Evolutionary conservation across 1,140 invertebrate species (phyloP).

Genomic region (Drosophila tropicalis): DNA sequence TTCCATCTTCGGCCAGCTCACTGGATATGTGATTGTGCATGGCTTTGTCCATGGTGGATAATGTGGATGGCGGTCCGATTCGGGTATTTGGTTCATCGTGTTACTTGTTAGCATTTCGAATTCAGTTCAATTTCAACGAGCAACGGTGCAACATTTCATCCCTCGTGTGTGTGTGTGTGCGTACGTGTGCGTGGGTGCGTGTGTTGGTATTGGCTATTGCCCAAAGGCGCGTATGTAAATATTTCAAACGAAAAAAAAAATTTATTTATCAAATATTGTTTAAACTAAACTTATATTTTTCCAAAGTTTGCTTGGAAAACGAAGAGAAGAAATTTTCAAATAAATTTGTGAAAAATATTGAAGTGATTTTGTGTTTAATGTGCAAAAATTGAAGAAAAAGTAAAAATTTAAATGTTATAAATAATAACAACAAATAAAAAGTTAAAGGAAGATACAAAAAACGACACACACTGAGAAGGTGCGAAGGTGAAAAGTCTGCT

Average conservation of each 20-base stretch:
- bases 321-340: neutral
- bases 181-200: conserved; percentile 31
- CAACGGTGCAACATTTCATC: conserved; percentile 56
- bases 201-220: conserved; percentile 50
- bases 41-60: conserved; percentile 32
- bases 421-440: conserved; percentile 50
- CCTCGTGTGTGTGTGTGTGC: neutral
- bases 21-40: conserved; percentile 50
- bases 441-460: conserved; percentile 8
- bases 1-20: conserved; percentile 34
- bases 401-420: conserved; percentile 26
- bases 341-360: conserved; percentile 1
- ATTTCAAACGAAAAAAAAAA: conserved; percentile 59
- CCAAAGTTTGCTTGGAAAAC: neutral
- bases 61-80: conserved; percentile 29
- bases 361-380: conserved; percentile 3
- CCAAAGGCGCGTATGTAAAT: conserved; percentile 70
- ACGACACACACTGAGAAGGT: conserved; percentile 55
- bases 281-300: conserved; percentile 45
- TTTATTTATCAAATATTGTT: conserved; percentile 61
- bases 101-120: conserved; percentile 61
- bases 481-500: conserved; percentile 74
- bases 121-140: conserved; percentile 67
- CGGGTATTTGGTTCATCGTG: conserved; percentile 25
- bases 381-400: conserved; percentile 21